phyloP scores from a whole-genome alignment of 2,113 vertebrate species.

The Solea senegalensis region DNA sequence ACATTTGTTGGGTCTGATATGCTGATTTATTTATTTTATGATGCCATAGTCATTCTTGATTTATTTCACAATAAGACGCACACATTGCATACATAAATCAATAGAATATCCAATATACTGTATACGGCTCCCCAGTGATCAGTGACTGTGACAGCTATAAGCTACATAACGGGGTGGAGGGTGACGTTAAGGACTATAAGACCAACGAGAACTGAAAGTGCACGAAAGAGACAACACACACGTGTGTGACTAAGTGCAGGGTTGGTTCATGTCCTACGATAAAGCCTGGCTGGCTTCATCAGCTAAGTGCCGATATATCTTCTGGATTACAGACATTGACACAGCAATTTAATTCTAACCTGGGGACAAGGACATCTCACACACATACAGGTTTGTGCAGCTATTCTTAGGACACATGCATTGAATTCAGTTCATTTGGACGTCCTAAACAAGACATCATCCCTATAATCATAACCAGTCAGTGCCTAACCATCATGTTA shows the following conservation, averaged over 20 bases:
- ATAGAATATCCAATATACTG: no score
- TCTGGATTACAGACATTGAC: constrained; percentile 47
- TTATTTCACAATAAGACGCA: no score
- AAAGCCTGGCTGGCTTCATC: constrained; percentile 54
- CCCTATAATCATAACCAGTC: no score
- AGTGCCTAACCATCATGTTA: no score
- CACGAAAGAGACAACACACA: not conserved
- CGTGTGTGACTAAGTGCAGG: not conserved
- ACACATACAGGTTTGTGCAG: not conserved
- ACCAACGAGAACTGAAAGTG: not conserved
- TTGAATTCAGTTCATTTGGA: no score
- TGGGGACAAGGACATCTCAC: constrained; percentile 56
- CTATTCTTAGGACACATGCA: no score
- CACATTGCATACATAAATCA: no score
- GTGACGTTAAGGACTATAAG: not conserved
- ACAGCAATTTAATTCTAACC: constrained; percentile 42
- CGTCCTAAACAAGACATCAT: no score
- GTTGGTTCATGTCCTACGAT: constrained; percentile 10
- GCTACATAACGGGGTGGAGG: not conserved
- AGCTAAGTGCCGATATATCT: constrained; percentile 75
- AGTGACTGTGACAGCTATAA: not conserved
- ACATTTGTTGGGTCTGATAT: no score
- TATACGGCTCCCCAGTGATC: not conserved
- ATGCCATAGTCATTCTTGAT: no score
- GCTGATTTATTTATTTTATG: no score